A percentile compares a stretch with the other conserved stretches of the same genome.
These are phyloP conservation scores for Aurelia coerulea DNA, from an alignment of 30 jellyfish, hydroid and myxozoan genomes.

Conservation along the genomic window DNA sequence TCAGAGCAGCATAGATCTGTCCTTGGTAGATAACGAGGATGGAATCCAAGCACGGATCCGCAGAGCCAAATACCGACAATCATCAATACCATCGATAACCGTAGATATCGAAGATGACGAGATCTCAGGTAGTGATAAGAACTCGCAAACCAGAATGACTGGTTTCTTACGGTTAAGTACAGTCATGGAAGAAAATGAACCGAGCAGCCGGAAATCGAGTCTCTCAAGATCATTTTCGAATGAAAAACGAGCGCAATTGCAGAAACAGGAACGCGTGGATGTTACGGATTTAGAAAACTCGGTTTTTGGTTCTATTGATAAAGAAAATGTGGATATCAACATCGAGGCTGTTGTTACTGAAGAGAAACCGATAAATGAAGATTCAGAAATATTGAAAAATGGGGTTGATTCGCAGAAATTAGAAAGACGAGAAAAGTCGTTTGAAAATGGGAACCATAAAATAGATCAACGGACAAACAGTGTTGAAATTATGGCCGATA, in stretches of 20 bases:
- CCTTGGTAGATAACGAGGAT: conserved; percentile 46
- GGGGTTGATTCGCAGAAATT: too few relatives aligned
- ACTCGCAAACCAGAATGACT: conserved; percentile 19
- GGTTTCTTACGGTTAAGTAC: conserved; percentile 63
- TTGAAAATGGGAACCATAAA: too few relatives aligned
- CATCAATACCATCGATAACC: conserved; percentile 56
- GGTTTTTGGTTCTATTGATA: conserved; percentile 8
- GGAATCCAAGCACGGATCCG: conserved; percentile 24
- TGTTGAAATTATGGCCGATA: too few relatives aligned
- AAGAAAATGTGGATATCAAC: neutral
- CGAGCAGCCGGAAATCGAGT: conserved; percentile 60
- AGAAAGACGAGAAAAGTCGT: too few relatives aligned
- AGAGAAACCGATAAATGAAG: too few relatives aligned
- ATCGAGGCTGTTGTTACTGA: neutral
- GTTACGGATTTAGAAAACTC: neutral
- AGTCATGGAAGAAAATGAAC: conserved; percentile 70
- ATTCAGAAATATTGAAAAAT: too few relatives aligned
- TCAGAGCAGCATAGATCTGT: conserved; percentile 74
- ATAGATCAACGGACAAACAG: too few relatives aligned
- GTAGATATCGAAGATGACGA: conserved; percentile 33
- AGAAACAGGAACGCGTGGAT: conserved; percentile 53
- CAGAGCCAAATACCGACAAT: conserved; percentile 28
- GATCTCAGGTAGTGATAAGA: conserved; percentile 28
- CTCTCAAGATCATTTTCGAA: conserved; percentile 30
- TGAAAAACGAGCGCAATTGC: conserved; percentile 22